A percentile compares a stretch with the other conserved stretches of the same genome.
phyloP scores from a whole-genome alignment of 2,113 vertebrate genomes.

The Neotoma lepida region DNA sequence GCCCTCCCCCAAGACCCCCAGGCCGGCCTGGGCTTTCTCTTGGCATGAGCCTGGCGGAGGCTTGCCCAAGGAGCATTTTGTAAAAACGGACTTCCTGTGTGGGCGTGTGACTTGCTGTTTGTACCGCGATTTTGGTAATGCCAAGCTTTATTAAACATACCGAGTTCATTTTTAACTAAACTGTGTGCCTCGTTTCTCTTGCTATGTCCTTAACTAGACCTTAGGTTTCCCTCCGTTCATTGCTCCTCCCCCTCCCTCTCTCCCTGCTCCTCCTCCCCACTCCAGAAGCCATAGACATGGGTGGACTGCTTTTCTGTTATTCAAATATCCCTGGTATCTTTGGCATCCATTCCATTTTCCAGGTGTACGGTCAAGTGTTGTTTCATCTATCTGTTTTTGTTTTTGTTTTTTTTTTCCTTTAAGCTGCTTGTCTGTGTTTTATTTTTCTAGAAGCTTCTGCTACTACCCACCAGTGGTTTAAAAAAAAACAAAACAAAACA shows the following conservation, averaged over 20 bases:
- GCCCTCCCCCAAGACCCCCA: conserved; percentile 74
- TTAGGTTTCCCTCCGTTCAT: conserved; percentile 86
- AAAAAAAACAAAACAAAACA: neutral
- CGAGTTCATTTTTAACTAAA: conserved; percentile 95
- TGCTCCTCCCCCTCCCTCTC: conserved; percentile 80
- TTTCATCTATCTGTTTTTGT: neutral
- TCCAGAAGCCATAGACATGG: conserved; percentile 81
- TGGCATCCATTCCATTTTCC: conserved; percentile 78
- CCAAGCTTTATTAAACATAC: conserved; percentile 98
- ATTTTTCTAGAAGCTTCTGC: conserved; percentile 68
- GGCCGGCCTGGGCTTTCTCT: conserved; percentile 78
- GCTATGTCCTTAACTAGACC: conserved; percentile 92
- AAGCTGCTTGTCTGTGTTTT: conserved; percentile 72
- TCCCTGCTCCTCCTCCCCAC: conserved; percentile 76
- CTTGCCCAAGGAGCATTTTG: conserved; percentile 87
- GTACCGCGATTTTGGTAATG: conserved; percentile 94
- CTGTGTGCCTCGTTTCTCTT: conserved; percentile 98
- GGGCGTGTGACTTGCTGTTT: conserved; percentile 94
- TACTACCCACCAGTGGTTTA: conserved; percentile 35
- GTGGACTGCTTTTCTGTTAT: conserved; percentile 88
- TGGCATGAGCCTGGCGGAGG: conserved; percentile 80
- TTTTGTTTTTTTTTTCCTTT: conserved; percentile 14
- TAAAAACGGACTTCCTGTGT: conserved; percentile 89
- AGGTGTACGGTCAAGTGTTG: conserved; percentile 71
- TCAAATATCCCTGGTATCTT: conserved; percentile 93